Evolutionary conservation across 2,113 vertebrate genomes (phyloP), one percentile per base, ranked within the genome.

Genomic region (Chroicocephalus ridibundus): DNA sequence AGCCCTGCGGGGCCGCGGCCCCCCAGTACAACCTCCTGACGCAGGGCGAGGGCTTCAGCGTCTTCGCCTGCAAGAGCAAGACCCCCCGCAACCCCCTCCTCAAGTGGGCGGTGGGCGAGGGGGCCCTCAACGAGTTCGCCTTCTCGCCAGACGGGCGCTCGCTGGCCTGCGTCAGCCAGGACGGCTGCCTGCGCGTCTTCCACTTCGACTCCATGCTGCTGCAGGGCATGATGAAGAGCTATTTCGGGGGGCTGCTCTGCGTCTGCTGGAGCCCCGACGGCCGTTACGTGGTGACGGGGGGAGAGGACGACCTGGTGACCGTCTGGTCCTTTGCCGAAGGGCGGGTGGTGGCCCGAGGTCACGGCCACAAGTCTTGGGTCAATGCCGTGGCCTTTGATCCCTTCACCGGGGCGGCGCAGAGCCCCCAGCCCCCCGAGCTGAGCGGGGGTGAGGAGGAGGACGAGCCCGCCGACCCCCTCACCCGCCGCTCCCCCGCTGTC

Each of bases 211-310:
- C 99, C 51, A 99, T 99, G 99, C 98, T 99, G 90, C 98, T 99
- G 12, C 98, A 98, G 26, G 99, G 99, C 0, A 98, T 99, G 88
- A 99, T 99, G 99, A 98, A 98, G 97, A 99, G 99, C 83, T 99
- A 99, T 70, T 99, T 99, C 1, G 99, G 99, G 22, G 99, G 99
- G 2, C 91, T 99, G 13, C 98, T 99, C 3, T 99, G 99, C 0
- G 99, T 99, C 32, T 99, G 99, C 8, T 99, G 99, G 99, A 99
- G 99, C 96, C 99, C 99, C 0, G 99, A 99, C 0, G 99, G 99
- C 0, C 99, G 99, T 13, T 99, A 99, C 13, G 97, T 99, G 3
- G 99, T 99, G 66, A 99, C 99, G 0, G 99, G 99, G 0, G 99
- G 99, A 0, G 99, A 99, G 84, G 99, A 99, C 0, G 99, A 99